These are phyloP conservation scores for Drosophila sechellia DNA, from an alignment of 1,140 invertebrate species.

Conservation along the genomic window DNA sequence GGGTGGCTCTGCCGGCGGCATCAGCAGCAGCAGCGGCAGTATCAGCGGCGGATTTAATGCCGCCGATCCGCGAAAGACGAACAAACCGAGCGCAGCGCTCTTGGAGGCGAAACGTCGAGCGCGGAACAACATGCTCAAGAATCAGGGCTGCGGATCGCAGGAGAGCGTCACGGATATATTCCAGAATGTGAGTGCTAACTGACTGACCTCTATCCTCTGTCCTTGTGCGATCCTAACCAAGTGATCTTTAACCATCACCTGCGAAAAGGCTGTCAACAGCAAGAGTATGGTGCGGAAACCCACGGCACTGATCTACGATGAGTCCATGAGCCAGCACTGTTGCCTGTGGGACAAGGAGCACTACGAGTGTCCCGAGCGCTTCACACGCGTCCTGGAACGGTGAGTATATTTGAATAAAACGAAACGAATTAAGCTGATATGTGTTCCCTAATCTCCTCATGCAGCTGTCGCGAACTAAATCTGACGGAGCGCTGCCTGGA, in stretches of 20 bases:
- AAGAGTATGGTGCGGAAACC: conserved; percentile 86
- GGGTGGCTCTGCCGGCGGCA: conserved; percentile 4
- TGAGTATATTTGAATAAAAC: conserved; percentile 51
- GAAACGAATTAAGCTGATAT: neutral
- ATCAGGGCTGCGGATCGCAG: conserved; percentile 71
- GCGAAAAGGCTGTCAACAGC: conserved; percentile 87
- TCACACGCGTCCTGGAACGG: conserved; percentile 89
- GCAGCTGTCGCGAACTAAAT: conserved; percentile 89
- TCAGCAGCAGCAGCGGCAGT: conserved; percentile 5
- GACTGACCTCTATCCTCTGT: too few species aligned
- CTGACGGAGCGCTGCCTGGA: conserved; percentile 89
- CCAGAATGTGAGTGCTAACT: conserved; percentile 85
- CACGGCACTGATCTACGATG: conserved; percentile 93
- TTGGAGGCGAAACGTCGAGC: conserved; percentile 87
- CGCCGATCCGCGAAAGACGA: conserved; percentile 22
- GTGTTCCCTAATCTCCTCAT: neutral
- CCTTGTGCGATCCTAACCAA: conserved; percentile 20
- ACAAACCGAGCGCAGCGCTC: conserved; percentile 85
- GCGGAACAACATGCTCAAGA: conserved; percentile 85
- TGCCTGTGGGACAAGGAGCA: conserved; percentile 94
- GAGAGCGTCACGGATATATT: conserved; percentile 86
- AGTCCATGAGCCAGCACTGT: conserved; percentile 90
- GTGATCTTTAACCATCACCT: too few species aligned
- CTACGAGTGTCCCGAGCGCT: conserved; percentile 92
- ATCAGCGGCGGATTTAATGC: neutral